Evolutionary conservation across 2,888 invertebrate genomes (phyloP).

Genomic region (Cephonodes hylas): DNA sequence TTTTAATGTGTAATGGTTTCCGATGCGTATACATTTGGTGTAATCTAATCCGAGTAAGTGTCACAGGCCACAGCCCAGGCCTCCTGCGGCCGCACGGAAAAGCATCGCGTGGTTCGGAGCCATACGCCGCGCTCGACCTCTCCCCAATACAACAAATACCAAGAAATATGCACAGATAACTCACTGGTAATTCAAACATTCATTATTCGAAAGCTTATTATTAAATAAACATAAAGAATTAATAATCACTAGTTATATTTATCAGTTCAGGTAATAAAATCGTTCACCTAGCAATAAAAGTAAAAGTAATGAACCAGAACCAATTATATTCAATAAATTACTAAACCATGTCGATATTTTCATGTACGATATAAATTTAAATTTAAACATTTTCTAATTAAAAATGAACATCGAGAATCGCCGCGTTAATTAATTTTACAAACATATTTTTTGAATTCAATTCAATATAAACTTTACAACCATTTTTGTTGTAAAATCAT

Average conservation of each 20-base stretch:
- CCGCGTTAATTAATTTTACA: not conserved
- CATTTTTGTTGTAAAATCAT: too few species aligned
- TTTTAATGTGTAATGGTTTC: not conserved
- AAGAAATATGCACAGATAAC: not conserved
- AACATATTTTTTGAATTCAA: too few species aligned
- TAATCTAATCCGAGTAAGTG: not conserved
- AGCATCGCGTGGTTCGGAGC: constrained; percentile 9
- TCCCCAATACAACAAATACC: not conserved
- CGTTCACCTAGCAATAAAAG: not conserved
- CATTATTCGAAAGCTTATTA: too few species aligned
- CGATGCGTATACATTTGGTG: not conserved
- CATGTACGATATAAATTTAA: not conserved
- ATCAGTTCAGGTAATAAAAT: too few species aligned
- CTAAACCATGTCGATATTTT: not conserved
- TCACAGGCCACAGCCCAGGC: not conserved
- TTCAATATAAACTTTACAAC: too few species aligned
- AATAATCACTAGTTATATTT: too few species aligned
- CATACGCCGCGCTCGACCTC: not conserved
- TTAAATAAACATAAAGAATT: too few species aligned
- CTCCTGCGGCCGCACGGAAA: not conserved
- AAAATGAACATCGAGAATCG: too few species aligned
- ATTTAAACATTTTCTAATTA: too few species aligned
- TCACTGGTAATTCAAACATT: not conserved
- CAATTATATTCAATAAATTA: not conserved
- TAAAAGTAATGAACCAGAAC: not conserved